A percentile compares a stretch with the other conserved stretches of the same genome.
phyloP scores from a whole-genome alignment of 1,140 invertebrate genomes.

The Varroa destructor region DNA sequence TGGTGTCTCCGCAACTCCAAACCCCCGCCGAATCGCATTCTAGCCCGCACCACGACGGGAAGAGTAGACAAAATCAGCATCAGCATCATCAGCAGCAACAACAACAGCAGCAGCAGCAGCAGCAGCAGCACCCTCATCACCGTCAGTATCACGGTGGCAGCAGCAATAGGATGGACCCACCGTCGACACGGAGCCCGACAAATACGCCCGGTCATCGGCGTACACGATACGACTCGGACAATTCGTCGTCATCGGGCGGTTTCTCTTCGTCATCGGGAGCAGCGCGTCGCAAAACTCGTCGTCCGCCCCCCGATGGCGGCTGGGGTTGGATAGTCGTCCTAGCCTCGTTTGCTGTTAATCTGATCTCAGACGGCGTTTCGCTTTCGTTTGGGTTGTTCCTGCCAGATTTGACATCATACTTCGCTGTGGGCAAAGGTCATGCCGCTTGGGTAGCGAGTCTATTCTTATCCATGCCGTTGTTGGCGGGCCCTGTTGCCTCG shows the following conservation, averaged over 20 bases:
- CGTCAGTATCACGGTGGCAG: too few relatives aligned
- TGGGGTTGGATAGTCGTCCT: constrained; percentile 65
- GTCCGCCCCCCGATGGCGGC: constrained; percentile 43
- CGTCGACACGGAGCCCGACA: background rate
- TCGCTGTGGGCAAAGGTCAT: constrained; percentile 60
- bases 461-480: constrained; percentile 74
- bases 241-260: background rate
- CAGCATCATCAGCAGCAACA: too few relatives aligned
- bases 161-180: background rate
- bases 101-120: too few relatives aligned
- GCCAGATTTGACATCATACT: constrained; percentile 70
- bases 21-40: too few relatives aligned
- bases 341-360: constrained; percentile 71
- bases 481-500: constrained; percentile 74
- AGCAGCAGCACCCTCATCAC: too few relatives aligned
- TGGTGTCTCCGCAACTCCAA: too few relatives aligned
- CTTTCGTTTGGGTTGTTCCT: constrained; percentile 83
- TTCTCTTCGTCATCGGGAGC: constrained; percentile 4
- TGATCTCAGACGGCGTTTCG: constrained; percentile 85
- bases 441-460: constrained; percentile 77
- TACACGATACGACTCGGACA: constrained; percentile 5
- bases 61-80: too few relatives aligned
- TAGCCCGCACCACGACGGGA: too few relatives aligned
- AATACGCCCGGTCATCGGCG: background rate
- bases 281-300: background rate